Percentiles rank a stretch among this genome's conserved stretches.
phyloP scores from a whole-genome alignment of 2,113 vertebrate species.

The Dasyurus viverrinus region DNA sequence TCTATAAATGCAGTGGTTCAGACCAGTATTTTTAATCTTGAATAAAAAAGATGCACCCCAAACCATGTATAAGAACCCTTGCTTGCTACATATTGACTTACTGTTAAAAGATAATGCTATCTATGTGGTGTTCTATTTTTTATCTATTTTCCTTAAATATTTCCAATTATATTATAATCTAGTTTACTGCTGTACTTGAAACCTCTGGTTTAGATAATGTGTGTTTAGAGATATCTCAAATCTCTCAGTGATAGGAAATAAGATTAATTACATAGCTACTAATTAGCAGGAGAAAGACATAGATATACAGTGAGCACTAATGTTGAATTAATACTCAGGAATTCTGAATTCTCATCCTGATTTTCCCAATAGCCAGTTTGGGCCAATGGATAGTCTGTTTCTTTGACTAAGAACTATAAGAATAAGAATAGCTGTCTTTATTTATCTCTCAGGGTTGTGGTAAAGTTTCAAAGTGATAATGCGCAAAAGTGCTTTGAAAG shows the following conservation, averaged over 20 bases:
- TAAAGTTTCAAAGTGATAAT: slow-evolving; percentile 34
- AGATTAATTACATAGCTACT: not conserved
- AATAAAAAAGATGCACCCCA: not conserved
- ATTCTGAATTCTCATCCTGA: not conserved
- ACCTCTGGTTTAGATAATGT: not conserved
- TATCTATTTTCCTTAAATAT: not conserved
- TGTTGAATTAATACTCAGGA: not conserved
- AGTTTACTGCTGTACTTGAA: not conserved
- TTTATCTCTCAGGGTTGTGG: not conserved
- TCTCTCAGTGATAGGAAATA: not conserved
- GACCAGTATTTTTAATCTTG: not conserved
- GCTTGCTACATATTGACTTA: not conserved
- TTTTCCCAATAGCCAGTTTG: not conserved
- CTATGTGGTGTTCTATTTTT: not conserved
- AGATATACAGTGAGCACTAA: not conserved
- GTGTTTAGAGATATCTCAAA: not conserved
- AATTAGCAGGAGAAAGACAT: not conserved
- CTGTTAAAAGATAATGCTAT: not conserved
- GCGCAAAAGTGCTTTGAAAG: slow-evolving; percentile 25
- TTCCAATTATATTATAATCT: not conserved
- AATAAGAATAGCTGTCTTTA: not conserved
- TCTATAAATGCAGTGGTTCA: not conserved
- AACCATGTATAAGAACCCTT: not conserved
- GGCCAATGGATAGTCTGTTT: not conserved
- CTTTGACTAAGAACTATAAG: not conserved